Percentiles rank a stretch among this genome's conserved stretches.
Evolutionary conservation across 1,140 invertebrate genomes (phyloP).

Genomic region (Eupristina koningsbergeri): DNA sequence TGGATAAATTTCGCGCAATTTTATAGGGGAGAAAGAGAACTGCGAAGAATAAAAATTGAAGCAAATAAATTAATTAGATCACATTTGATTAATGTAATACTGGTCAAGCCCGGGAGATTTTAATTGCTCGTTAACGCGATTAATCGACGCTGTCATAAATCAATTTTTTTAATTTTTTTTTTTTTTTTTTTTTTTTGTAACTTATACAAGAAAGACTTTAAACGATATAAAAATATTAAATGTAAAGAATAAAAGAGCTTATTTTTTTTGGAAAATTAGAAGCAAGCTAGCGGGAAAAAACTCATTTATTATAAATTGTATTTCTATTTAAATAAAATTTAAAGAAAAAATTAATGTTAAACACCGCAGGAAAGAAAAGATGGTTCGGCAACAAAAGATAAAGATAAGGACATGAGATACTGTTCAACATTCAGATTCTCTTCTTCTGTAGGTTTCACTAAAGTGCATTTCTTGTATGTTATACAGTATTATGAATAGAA

Average conservation of each 20-base stretch:
- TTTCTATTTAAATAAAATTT: slow-evolving; percentile 37
- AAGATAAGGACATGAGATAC: slow-evolving; percentile 59
- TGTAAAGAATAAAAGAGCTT: slow-evolving; percentile 26
- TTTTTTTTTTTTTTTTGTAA: slow-evolving; percentile 42
- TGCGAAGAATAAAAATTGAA: slow-evolving; percentile 12
- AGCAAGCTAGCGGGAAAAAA: slow-evolving; percentile 58
- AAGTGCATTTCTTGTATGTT: slow-evolving; percentile 91
- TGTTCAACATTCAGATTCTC: slow-evolving; percentile 76
- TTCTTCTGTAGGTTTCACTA: slow-evolving; percentile 90
- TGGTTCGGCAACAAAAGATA: slow-evolving; percentile 60
- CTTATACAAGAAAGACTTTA: slow-evolving; percentile 44
- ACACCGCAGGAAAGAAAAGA: slow-evolving; percentile 58
- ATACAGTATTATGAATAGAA: slow-evolving; percentile 87
- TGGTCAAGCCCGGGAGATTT: slow-evolving; percentile 26
- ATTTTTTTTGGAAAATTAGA: slow-evolving; percentile 31
- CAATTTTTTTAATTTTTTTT: slow-evolving; percentile 49
- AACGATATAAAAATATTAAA: slow-evolving; percentile 41
- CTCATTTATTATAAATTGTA: slow-evolving; percentile 60
- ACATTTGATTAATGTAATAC: slow-evolving; percentile 28
- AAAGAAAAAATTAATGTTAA: slow-evolving; percentile 50
- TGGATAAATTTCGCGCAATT: slow-evolving; percentile 27
- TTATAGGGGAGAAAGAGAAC: slow-evolving; percentile 25
- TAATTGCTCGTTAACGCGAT: slow-evolving; percentile 53
- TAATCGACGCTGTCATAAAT: slow-evolving; percentile 40
- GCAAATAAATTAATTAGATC: slow-evolving; percentile 13